Conservation (phyloP, 1,140 invertebrate genomes). For the Odontomachus brunneus region DNA sequence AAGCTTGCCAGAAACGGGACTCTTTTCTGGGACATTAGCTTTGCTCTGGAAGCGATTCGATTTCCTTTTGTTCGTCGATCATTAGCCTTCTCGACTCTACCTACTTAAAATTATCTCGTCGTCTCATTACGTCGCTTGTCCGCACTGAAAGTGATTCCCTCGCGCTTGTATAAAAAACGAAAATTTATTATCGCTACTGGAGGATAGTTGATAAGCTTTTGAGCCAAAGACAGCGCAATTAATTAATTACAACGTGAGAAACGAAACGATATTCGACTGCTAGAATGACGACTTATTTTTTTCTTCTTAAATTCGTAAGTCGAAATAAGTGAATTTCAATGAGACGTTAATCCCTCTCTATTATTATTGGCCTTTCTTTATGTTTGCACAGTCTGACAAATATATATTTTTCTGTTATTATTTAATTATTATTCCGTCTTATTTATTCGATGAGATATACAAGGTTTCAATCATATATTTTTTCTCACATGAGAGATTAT, state of each 20-base stretch:
- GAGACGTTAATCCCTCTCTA: background rate
- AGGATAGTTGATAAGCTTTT: background rate
- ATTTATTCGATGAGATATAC: background rate
- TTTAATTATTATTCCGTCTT: background rate
- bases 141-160: background rate
- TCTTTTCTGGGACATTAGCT: slow-evolving; percentile 41
- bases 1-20: background rate
- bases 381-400: background rate
- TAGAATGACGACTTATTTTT: background rate
- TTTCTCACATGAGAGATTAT: background rate
- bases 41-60: slow-evolving; percentile 13
- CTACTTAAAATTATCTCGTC: slow-evolving; percentile 27
- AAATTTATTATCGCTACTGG: slow-evolving; percentile 23
- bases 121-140: slow-evolving; percentile 24
- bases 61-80: slow-evolving; percentile 19
- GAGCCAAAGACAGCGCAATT: background rate
- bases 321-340: background rate
- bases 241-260: background rate
- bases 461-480: background rate
- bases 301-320: background rate
- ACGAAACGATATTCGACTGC: slow-evolving; percentile 1
- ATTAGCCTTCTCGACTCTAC: slow-evolving; percentile 45
- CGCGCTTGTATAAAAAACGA: background rate
- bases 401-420: slow-evolving; percentile 17
- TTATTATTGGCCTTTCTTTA: background rate